Percentiles rank a stretch among this genome's conserved stretches.
Conservation (phyloP, 2,888 invertebrate species). For the Polydesmus complanatus region DNA sequence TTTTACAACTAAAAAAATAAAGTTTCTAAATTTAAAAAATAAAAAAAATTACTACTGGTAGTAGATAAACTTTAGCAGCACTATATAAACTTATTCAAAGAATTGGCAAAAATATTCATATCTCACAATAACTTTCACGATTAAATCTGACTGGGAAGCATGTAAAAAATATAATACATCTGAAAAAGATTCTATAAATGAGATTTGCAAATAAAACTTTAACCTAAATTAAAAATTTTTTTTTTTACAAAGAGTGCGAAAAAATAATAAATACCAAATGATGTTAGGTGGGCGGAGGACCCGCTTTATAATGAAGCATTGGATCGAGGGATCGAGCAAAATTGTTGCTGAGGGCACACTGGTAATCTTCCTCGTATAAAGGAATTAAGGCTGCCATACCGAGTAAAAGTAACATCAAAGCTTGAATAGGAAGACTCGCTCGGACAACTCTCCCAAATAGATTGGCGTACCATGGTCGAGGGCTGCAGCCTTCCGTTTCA, state of each 20-base stretch:
- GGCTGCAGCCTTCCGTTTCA: not conserved
- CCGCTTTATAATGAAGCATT: constrained; percentile 76
- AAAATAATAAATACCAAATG: not conserved
- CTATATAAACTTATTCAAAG: not conserved
- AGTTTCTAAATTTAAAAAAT: not conserved
- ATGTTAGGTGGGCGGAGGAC: constrained; percentile 58
- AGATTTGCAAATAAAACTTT: too few species aligned
- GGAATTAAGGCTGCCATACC: constrained; percentile 88
- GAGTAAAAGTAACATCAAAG: constrained; percentile 77
- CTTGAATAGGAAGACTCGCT: constrained; percentile 86
- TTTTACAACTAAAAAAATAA: not conserved
- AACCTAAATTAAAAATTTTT: too few species aligned
- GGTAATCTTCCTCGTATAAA: constrained; percentile 69
- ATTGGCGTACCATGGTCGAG: constrained; percentile 30
- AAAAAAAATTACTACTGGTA: too few species aligned
- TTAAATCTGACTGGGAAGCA: too few species aligned
- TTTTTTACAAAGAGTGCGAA: not conserved
- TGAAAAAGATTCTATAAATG: too few species aligned
- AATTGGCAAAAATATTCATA: too few species aligned
- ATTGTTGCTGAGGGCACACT: constrained; percentile 69
- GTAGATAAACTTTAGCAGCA: not conserved
- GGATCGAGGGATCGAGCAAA: constrained; percentile 73
- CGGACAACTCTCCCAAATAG: constrained; percentile 80
- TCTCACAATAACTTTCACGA: too few species aligned
- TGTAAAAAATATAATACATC: too few species aligned